Percentiles rank a stretch among this genome's conserved stretches.
These are phyloP conservation scores for Sebastes trivittatus DNA, from an alignment of 2,797 vertebrate species.

Conservation along the genomic window DNA sequence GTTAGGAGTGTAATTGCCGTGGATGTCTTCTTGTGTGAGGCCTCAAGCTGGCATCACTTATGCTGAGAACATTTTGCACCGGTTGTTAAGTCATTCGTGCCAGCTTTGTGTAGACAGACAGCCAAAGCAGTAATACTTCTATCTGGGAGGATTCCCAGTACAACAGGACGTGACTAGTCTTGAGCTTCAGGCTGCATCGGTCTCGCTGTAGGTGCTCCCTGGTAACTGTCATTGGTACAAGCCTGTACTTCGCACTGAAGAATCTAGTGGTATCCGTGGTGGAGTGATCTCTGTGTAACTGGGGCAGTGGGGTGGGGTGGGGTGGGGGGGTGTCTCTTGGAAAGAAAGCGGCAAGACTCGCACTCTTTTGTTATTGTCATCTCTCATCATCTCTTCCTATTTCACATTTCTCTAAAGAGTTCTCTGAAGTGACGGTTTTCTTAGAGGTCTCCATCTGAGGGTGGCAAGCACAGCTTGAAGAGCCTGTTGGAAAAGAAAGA, in stretches of 20 bases:
- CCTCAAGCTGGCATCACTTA: not conserved
- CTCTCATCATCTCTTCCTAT: slow-evolving; percentile 26
- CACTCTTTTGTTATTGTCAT: slow-evolving; percentile 10
- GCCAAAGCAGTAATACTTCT: slow-evolving; percentile 31
- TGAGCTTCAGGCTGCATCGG: slow-evolving; percentile 6
- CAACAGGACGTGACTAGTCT: slow-evolving; percentile 17
- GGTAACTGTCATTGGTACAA: slow-evolving; percentile 4
- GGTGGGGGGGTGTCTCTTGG: slow-evolving; percentile 32
- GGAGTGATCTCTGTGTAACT: slow-evolving; percentile 50
- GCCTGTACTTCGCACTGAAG: slow-evolving; percentile 2
- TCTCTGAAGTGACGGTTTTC: slow-evolving; percentile 32
- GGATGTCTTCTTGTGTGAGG: slow-evolving; percentile 32
- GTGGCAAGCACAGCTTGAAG: slow-evolving; percentile 94
- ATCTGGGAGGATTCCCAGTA: not conserved
- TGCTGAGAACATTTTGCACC: slow-evolving; percentile 22
- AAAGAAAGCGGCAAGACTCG: slow-evolving; percentile 23
- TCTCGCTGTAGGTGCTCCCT: not conserved
- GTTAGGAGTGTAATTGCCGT: slow-evolving; percentile 24
- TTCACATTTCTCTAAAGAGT: slow-evolving; percentile 15
- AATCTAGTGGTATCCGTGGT: slow-evolving; percentile 39
- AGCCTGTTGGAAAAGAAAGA: slow-evolving; percentile 80
- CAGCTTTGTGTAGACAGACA: slow-evolving; percentile 23
- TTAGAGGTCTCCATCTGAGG: slow-evolving; percentile 92
- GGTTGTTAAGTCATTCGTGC: not conserved
- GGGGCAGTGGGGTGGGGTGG: not conserved